Conservation (phyloP, 2,888 invertebrate species). For the Coenonympha glycerion region DNA sequence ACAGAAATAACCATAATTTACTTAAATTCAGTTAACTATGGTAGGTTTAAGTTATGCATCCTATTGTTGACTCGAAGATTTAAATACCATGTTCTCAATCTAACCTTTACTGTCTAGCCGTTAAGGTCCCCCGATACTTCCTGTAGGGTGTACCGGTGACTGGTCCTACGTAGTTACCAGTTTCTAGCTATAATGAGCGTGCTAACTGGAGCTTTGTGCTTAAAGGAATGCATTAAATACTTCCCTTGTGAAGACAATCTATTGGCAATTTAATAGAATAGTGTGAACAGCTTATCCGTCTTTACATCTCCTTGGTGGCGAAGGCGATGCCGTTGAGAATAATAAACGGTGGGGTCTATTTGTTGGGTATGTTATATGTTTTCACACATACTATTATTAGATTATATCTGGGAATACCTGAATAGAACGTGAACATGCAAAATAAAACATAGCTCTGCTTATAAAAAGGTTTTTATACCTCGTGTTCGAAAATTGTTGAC, state of each 20-base stretch:
- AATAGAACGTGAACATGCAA: not conserved
- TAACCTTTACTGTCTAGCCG: slow-evolving; percentile 9
- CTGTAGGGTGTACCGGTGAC: slow-evolving; percentile 6
- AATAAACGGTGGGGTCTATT: slow-evolving; percentile 8
- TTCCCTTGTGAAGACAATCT: slow-evolving; percentile 26
- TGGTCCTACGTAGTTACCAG: slow-evolving; percentile 42
- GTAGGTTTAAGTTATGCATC: not conserved
- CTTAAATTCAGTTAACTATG: not conserved
- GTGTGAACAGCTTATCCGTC: slow-evolving; percentile 26
- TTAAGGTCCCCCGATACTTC: slow-evolving; percentile 12
- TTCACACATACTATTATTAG: slow-evolving; percentile 5
- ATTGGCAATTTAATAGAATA: slow-evolving; percentile 26
- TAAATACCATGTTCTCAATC: not conserved
- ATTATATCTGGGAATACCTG: slow-evolving; percentile 5
- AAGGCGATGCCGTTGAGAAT: slow-evolving; percentile 17
- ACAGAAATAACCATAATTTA: not conserved
- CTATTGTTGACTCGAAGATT: slow-evolving; percentile 2
- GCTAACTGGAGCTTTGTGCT: slow-evolving; percentile 52
- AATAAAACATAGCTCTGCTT: not conserved
- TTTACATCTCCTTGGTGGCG: slow-evolving; percentile 17
- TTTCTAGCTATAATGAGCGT: slow-evolving; percentile 56
- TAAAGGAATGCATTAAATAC: slow-evolving; percentile 42
- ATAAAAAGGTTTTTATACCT: not conserved
- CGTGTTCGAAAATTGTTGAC: no score
- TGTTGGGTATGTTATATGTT: not conserved